Evolutionary conservation across 2,113 vertebrate genomes (phyloP), one percentile per base, ranked within the genome.

Genomic region (Oncorhynchus keta): DNA sequence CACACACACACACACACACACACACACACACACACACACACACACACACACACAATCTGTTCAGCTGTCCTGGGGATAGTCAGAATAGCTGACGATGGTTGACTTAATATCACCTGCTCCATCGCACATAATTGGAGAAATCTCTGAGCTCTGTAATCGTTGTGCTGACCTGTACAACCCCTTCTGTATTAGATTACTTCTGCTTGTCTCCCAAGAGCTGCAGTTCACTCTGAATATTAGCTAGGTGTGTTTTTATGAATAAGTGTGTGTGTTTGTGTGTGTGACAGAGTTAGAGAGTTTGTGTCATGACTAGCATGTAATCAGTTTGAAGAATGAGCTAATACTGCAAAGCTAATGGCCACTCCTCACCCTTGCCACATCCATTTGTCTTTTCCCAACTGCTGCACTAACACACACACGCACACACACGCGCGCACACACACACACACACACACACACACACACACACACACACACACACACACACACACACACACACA

Each of bases 311-410:
- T 16, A 76, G 39, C 24, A 24, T 55, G 75, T 82, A 83, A 84
- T 81, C 79, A 83, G 61, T 35, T n/a, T 84, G 81, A 89, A 59
- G 73, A 68, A 87, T 83, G 79, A 83, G 32, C 77, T 79, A 69
- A 79, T 81, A 77, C 69, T 64, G 66, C 8, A 70, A 28, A 59
- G 59, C 66, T 78, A 82, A 83, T 81, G 68, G 55, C 61, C 67
- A 80, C 59, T 67, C 64, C 28, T 35, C 45, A 5, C 14, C 51
- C 51, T 55, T 55, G 16, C 51, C 51, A 55, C 4, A 18, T 55
- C 51, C 51, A 55, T 55, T 55, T 55, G 51, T 18, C 51, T 14
- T 55, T 18, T 55, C 16, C 39, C 16, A 55, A 18, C 14, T 55
- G 51, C 51, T 55, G 51, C 51, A 55, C 51, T 55, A 18, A 55